Evolutionary conservation across 2,888 invertebrate genomes (phyloP), one percentile per base, ranked within the genome.

Genomic region (Miltochrista miniata): DNA sequence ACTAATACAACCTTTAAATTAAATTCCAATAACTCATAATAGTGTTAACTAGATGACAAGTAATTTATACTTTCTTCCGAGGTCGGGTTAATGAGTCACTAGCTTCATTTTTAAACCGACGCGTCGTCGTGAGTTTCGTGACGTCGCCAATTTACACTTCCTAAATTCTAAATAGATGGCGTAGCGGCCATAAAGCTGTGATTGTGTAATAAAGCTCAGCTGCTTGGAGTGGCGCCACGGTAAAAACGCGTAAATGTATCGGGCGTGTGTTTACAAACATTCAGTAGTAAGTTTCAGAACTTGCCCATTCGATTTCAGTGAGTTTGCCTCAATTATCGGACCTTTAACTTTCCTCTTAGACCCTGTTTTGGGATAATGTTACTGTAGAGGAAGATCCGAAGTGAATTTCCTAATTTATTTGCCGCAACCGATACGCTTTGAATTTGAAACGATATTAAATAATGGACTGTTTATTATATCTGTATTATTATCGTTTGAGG

Each of bases 191-290:
- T 84, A 86, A 82, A 83, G 74, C 59, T 59, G 65, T 70, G 74
- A 79, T 83, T 79, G 81, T 76, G 76, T 70, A 82, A 83, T 84
- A 82, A 84, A 83, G 78, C 65, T 61, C 83, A 83, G 81, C 82
- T 83, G 85, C 73, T 78, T 72, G 72, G 74, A 75, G 74, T 69
- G 62, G 63, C 69, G 79, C 74, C 71, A 71, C 71, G 71, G 72
- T 77, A 84, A 83, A 81, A 79, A 73, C 43, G 72, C 73, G 74
- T 76, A 78, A 81, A 73, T 71, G 61, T 73, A 73, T 70, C 66
- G 5, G 45, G 49, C 50, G 62, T 63, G 72, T 89, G 85, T 88
- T 88, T 87, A 87, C 84, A 85, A 86, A 86, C 81, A 87, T 74
- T 68, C 63, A 63, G 65, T 68, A 63, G 68, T 61, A 68, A 68